phyloP scores from a whole-genome alignment of 2,888 invertebrate species.

The Lordiphosa andalusiaca region DNA sequence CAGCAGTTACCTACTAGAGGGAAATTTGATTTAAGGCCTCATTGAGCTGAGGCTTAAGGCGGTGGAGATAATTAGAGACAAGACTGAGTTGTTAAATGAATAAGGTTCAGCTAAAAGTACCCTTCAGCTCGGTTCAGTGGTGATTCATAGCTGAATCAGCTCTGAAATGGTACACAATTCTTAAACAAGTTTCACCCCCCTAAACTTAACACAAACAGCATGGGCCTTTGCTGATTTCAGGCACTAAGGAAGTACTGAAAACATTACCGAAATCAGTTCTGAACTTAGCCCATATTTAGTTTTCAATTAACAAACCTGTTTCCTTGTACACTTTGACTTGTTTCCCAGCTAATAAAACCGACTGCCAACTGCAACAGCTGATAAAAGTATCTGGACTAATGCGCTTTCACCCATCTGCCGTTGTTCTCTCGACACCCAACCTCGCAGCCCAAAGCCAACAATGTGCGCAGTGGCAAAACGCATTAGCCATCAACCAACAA shows the following conservation, averaged over 20 bases:
- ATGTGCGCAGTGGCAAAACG: conserved; percentile 35
- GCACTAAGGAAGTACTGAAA: no score
- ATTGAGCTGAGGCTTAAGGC: conserved; percentile 19
- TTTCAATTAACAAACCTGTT: no score
- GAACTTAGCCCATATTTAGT: no score
- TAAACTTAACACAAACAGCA: no score
- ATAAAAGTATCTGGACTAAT: conserved; percentile 53
- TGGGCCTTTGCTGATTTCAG: no score
- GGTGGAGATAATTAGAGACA: background rate
- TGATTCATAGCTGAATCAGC: no score
- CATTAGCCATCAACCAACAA: conserved; percentile 53
- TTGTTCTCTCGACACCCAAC: conserved; percentile 15
- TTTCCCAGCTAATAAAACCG: conserved; percentile 28
- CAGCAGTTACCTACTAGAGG: conserved; percentile 7
- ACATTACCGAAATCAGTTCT: no score
- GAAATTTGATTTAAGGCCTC: background rate
- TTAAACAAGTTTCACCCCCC: no score
- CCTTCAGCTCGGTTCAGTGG: no score
- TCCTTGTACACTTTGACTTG: background rate
- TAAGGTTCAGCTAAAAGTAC: no score
- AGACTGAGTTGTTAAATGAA: no score
- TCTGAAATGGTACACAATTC: no score
- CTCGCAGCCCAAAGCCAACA: conserved; percentile 11
- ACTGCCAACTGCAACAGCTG: conserved; percentile 37
- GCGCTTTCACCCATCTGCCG: conserved; percentile 44